phyloP scores from a whole-genome alignment of 2,888 invertebrate genomes.

The Pomacea canaliculata region DNA sequence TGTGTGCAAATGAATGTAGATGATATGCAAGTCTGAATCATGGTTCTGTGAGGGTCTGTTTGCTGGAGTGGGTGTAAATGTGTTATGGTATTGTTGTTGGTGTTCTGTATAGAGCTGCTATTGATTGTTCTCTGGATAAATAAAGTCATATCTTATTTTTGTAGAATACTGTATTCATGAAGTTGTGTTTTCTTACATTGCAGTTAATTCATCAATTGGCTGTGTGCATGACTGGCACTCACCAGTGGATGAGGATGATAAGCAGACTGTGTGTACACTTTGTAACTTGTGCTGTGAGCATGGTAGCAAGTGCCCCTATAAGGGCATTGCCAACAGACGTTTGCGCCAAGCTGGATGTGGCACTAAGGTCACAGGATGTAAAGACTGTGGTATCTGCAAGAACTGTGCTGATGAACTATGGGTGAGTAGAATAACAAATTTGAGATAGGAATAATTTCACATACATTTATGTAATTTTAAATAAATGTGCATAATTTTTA shows the following conservation, averaged over 20 bases:
- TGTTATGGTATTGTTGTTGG: too few species aligned
- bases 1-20: too few species aligned
- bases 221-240: conserved; percentile 52
- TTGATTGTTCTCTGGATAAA: too few species aligned
- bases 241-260: conserved; percentile 28
- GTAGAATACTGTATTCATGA: too few species aligned
- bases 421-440: conserved; percentile 38
- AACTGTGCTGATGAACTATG: conserved; percentile 52
- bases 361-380: conserved; percentile 48
- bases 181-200: too few species aligned
- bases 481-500: too few species aligned
- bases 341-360: conserved; percentile 50
- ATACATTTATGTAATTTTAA: too few species aligned
- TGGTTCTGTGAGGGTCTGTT: too few species aligned
- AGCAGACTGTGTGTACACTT: conserved; percentile 54
- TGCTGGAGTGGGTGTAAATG: too few species aligned
- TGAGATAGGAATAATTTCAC: not conserved
- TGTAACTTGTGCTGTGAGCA: conserved; percentile 54
- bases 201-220: conserved; percentile 57
- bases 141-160: too few species aligned
- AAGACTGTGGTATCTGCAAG: conserved; percentile 57
- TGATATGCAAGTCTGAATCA: too few species aligned
- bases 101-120: too few species aligned
- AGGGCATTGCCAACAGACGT: conserved; percentile 47
- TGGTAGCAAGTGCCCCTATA: conserved; percentile 47